Evolutionary conservation across 2,113 vertebrate genomes (phyloP).

Genomic region (Calidris pugnax): DNA sequence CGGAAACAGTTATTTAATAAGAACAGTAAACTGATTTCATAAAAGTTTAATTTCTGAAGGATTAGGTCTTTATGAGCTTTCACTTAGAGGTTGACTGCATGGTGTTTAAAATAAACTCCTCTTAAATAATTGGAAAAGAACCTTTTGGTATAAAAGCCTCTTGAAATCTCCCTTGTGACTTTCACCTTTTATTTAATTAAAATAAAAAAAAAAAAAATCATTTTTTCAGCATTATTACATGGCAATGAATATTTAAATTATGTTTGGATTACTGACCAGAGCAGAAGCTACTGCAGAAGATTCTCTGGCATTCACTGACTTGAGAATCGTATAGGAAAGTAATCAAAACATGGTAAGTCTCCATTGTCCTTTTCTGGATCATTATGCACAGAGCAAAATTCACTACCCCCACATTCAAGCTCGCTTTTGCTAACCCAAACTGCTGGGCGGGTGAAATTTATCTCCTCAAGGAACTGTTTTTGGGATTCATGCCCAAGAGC

Average conservation of each 20-base stretch:
- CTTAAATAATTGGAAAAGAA: background rate
- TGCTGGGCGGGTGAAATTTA: background rate
- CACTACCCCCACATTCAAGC: background rate
- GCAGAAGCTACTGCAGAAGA: background rate
- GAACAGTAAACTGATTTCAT: background rate
- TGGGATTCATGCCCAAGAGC: background rate
- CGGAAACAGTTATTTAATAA: background rate
- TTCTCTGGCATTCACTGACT: background rate
- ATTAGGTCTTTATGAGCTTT: background rate
- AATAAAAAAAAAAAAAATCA: background rate
- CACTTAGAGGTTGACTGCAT: background rate
- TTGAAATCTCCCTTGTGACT: background rate
- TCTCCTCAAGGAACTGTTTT: background rate
- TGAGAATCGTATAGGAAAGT: background rate
- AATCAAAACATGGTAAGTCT: background rate
- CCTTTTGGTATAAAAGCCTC: background rate
- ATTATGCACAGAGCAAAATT: background rate
- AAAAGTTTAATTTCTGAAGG: background rate
- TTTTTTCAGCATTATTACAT: background rate
- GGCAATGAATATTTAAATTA: background rate
- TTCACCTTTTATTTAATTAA: background rate
- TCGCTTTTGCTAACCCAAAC: background rate
- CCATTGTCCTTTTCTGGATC: background rate
- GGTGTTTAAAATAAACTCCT: background rate
- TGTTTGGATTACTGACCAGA: background rate